Evolutionary conservation across 1,140 invertebrate genomes (phyloP), one percentile per base, ranked within the genome.

Genomic region (Formica selysi): DNA sequence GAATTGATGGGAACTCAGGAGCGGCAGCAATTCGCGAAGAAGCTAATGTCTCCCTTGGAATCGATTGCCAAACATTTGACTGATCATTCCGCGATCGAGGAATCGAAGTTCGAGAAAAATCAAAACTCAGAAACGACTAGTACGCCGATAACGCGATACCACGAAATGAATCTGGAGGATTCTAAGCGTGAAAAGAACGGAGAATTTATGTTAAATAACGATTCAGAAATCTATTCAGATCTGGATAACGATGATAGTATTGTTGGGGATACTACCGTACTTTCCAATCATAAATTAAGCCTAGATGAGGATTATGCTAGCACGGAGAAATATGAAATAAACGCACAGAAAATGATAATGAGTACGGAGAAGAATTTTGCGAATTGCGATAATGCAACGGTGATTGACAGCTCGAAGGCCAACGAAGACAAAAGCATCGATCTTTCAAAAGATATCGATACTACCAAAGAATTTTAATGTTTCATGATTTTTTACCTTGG

Each of bases 31-130:
- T 89, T 91, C 51, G 83, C 90, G 10, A 70, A 93, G 13, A 92
- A 93, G 54, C 87, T 92, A 8, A 89, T 92, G 64, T 81, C 91
- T 3, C 94, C 94, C 0, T 92, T 95, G 3, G 90, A 94, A 13
- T 87, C 87, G 19, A 92, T 95, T 11, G 85, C 93, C 0, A 94
- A 95, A 65, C 92, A 94, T n/a, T 41, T 94, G 16, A 87, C 84
- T 1, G 92, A 93, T 90, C 91, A 93, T 67, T 92, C 91, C 1
- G 79, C 87, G 0, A 88, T 93, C 16, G 91, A 94, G 41, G 85
- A 91, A 7, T 87, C 91, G 0, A 93, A 92, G 54, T 73, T 74
- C 10, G 74, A 84, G 22, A 81, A 92, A 19, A 51, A 80, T 26
- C 48, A 76, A 26, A 70, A 81, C 2, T 36, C 65, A 51, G 81